Conservation (phyloP, 2,888 invertebrate species). For the Priocnemis perturbator region DNA sequence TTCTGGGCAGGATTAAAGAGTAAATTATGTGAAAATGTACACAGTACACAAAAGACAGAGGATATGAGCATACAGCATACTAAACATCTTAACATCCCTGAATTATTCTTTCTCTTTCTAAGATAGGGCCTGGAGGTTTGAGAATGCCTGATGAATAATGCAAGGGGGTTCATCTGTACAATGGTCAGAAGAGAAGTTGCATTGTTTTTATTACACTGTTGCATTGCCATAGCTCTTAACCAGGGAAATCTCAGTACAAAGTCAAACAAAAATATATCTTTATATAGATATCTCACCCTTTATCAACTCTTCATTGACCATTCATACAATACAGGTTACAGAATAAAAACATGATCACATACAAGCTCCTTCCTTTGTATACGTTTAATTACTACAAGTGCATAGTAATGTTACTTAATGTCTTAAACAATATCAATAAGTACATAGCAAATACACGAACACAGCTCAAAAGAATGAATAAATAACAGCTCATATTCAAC, state of each 20-base stretch:
- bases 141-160: constrained; percentile 60
- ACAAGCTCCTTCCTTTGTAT: neutral
- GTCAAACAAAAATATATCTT: constrained; percentile 31
- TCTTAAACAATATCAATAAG: too few species aligned
- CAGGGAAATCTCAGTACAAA: constrained; percentile 39
- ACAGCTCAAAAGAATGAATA: too few species aligned
- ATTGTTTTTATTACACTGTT: constrained; percentile 47
- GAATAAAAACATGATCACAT: neutral
- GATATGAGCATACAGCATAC: constrained; percentile 48
- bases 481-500: too few species aligned
- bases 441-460: too few species aligned
- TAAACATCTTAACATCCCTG: constrained; percentile 44
- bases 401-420: too few species aligned
- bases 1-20: constrained; percentile 18
- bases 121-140: constrained; percentile 42
- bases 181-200: constrained; percentile 46
- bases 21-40: constrained; percentile 35
- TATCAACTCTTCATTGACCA: neutral
- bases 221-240: constrained; percentile 31
- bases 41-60: constrained; percentile 36
- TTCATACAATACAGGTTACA: neutral
- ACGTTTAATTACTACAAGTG: too few species aligned
- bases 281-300: constrained; percentile 20
- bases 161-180: constrained; percentile 48
- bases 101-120: constrained; percentile 51